Base-by-base conservation (phyloP, 2,888 invertebrate species). In the Amphipyra tragopoginis region DNA sequence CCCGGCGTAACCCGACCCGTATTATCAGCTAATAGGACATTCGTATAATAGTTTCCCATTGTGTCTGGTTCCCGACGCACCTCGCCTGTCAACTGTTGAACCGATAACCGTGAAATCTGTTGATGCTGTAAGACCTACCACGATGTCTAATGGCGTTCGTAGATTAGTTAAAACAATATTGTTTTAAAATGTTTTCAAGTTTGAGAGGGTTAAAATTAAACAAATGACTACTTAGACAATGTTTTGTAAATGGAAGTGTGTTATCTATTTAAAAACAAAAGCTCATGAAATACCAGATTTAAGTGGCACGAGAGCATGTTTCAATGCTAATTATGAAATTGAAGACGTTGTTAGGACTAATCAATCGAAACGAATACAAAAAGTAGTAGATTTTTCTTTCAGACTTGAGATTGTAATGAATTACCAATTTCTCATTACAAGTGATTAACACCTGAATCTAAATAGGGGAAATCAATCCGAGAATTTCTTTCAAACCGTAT, bases 1-100 rank as follows among this genome's bases (percentile, higher is more conserved):
- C 87, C 86, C 84, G 71, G 81, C 85, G 87, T 90, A 90, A 90
- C 90, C 90, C 86, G 84, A 86, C 83, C 84, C 86, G 86, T 86
- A 90, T 92, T 91, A 90, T 83, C 82, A 88, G 87, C 92, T 93
- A 93, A 93, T 91, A 81, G 88, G 83, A 73, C 84, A 83, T 82
- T 85, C 78, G 78, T 85, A 82, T 72, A 72, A 73, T 85, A 75
- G 83, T 64, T 60, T 81, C 75, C 83, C 77, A 87, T 90, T 90
- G 87, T 89, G 73, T 76, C 75, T 57, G 36, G 49, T 38, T 60
- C 47, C 21, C 68, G 61, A 61, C 70, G 64, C 62, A 69, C 66
- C 71, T 77, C 79, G 81, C 72, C 87, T 87, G 90, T 91, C 91
- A 91, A 89, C 87, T 86, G 79, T 68, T 53, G 65, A 42, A 65